Conservation (phyloP, 2,888 invertebrate species). For the Minunthozetes semirufus region DNA sequence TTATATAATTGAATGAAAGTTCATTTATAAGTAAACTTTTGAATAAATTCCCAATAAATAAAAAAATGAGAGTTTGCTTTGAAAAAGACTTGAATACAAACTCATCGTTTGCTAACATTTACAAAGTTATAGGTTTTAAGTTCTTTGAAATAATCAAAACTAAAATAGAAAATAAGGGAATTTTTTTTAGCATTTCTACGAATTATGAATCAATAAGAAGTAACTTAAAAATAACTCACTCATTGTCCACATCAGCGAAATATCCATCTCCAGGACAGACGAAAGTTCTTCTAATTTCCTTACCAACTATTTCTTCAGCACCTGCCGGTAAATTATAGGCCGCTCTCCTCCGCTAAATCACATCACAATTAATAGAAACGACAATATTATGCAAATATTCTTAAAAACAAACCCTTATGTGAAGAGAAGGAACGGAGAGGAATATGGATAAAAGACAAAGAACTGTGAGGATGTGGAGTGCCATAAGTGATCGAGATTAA, state of each 20-base stretch:
- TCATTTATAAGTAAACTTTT: no score
- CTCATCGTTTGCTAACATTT: no score
- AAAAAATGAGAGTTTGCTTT: no score
- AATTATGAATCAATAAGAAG: no score
- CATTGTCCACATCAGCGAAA: slow-evolving; percentile 14
- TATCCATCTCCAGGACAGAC: slow-evolving; percentile 16
- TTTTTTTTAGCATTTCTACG: neutral
- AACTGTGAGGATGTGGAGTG: no score
- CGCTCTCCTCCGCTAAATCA: neutral
- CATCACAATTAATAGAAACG: neutral
- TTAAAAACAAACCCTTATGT: neutral
- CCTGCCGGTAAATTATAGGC: slow-evolving; percentile 26
- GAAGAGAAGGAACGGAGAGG: neutral
- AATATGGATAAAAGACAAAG: neutral
- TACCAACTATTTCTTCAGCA: slow-evolving; percentile 16
- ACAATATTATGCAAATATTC: neutral
- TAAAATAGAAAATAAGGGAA: no score
- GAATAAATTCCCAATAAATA: no score
- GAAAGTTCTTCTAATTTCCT: slow-evolving; percentile 7
- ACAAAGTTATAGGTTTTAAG: no score
- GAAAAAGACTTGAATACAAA: no score
- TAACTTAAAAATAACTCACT: neutral
- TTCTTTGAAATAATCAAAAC: no score
- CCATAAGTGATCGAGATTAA: no score
- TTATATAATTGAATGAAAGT: no score